phyloP scores from a whole-genome alignment of 2,888 invertebrate genomes.

The Athalia cordata region DNA sequence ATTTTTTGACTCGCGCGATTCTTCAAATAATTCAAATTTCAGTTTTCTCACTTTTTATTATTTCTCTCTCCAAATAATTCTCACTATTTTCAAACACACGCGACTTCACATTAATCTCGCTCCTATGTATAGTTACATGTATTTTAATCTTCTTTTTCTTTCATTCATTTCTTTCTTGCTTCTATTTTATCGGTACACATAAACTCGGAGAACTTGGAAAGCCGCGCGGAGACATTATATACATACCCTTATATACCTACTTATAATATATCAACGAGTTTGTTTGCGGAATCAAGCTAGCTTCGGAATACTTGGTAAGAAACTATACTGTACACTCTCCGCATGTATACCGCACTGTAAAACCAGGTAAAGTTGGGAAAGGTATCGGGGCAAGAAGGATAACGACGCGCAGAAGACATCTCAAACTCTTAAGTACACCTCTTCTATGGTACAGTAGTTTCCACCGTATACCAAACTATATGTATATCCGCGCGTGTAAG shows the following conservation, averaged over 20 bases:
- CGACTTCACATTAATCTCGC: too few species aligned
- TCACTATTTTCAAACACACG: background rate
- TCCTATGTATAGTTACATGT: background rate
- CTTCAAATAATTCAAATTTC: background rate
- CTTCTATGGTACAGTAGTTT: background rate
- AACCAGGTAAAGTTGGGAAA: conserved; percentile 1
- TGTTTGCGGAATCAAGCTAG: too few species aligned
- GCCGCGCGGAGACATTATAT: too few species aligned
- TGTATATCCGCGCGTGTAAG: background rate
- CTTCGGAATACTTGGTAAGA: too few species aligned
- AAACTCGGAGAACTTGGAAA: too few species aligned
- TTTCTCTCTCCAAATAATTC: background rate
- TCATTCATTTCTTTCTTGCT: too few species aligned
- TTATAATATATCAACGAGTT: too few species aligned
- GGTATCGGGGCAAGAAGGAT: background rate
- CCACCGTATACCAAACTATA: conserved; percentile 13
- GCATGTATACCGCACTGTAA: too few species aligned
- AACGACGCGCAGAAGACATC: conserved; percentile 28
- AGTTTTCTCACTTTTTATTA: background rate
- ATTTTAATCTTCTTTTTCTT: background rate
- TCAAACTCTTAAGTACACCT: conserved; percentile 29
- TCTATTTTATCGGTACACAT: too few species aligned
- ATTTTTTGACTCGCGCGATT: background rate
- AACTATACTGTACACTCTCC: too few species aligned
- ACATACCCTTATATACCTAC: too few species aligned